These are phyloP conservation scores for Netelia inedita DNA, from an alignment of 2,888 invertebrate genomes.

Conservation along the genomic window DNA sequence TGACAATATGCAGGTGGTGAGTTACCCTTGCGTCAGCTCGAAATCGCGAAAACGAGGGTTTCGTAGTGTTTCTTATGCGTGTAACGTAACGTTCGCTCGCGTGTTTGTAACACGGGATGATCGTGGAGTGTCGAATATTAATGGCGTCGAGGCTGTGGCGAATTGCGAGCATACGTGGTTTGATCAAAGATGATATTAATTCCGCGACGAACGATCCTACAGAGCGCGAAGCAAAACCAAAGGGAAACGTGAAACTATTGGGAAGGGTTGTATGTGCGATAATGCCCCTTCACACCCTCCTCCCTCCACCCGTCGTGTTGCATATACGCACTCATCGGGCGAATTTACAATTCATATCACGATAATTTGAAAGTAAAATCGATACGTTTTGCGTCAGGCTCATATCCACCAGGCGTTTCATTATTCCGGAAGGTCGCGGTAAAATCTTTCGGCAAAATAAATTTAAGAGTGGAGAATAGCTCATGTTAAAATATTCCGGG, in stretches of 20 bases:
- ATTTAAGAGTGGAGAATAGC: no score
- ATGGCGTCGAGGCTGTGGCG: constrained; percentile 31
- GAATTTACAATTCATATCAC: constrained; percentile 51
- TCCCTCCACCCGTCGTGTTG: neutral
- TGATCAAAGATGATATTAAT: constrained; percentile 58
- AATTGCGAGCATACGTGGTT: constrained; percentile 41
- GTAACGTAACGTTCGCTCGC: neutral
- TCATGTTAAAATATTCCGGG: no score
- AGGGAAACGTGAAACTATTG: constrained; percentile 36
- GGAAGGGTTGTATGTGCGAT: constrained; percentile 10
- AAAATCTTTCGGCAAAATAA: no score
- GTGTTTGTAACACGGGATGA: constrained; percentile 10
- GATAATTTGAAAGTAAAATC: constrained; percentile 44
- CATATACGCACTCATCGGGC: constrained; percentile 15
- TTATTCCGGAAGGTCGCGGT: no score
- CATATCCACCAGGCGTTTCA: no score
- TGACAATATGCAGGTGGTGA: constrained; percentile 22
- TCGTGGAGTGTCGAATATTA: constrained; percentile 25
- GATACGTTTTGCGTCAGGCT: neutral
- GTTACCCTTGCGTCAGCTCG: constrained; percentile 50
- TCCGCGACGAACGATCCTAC: constrained; percentile 29
- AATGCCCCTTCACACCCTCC: neutral
- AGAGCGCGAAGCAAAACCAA: constrained; percentile 53
- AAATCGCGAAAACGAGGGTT: constrained; percentile 31
- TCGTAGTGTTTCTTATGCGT: neutral